Percentiles rank a stretch among this genome's conserved stretches.
Evolutionary conservation across 1,140 invertebrate genomes (phyloP).

Genomic region (Listronotus bonariensis): DNA sequence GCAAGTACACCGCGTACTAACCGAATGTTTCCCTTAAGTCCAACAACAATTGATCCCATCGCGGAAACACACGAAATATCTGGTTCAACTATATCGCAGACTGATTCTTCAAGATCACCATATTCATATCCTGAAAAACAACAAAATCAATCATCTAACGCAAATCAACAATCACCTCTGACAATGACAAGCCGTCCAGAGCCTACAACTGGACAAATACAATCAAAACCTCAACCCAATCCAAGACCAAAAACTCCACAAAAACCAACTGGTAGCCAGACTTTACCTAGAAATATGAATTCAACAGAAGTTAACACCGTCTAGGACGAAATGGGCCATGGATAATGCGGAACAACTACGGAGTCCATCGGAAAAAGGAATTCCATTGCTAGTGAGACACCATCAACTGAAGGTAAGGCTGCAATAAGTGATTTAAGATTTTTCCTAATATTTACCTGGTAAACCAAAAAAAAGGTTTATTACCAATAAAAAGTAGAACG

Average conservation of each 20-base stretch:
- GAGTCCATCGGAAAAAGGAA: slow-evolving; percentile 43
- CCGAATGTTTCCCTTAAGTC: slow-evolving; percentile 52
- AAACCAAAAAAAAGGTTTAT: too few species aligned
- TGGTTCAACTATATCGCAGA: slow-evolving; percentile 47
- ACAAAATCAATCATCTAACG: slow-evolving; percentile 45
- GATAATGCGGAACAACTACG: slow-evolving; percentile 41
- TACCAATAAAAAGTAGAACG: too few species aligned
- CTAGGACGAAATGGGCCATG: slow-evolving; percentile 41
- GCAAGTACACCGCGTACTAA: slow-evolving; percentile 55
- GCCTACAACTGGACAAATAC: slow-evolving; percentile 37
- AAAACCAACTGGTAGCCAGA: slow-evolving; percentile 37
- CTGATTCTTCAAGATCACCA: slow-evolving; percentile 38
- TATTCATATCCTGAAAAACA: neutral
- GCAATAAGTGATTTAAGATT: neutral
- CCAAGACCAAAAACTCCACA: slow-evolving; percentile 51
- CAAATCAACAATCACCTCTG: slow-evolving; percentile 21
- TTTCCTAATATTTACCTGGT: too few species aligned
- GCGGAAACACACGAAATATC: slow-evolving; percentile 64
- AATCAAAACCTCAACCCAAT: slow-evolving; percentile 55
- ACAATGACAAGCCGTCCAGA: slow-evolving; percentile 43
- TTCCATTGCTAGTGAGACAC: slow-evolving; percentile 38
- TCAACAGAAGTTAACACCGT: slow-evolving; percentile 44
- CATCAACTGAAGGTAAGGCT: slow-evolving; percentile 14
- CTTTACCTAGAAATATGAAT: slow-evolving; percentile 58
- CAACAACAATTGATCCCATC: slow-evolving; percentile 65